These are phyloP conservation scores for Podocnemis expansa DNA, from an alignment of 2,113 vertebrate genomes.

Conservation along the genomic window DNA sequence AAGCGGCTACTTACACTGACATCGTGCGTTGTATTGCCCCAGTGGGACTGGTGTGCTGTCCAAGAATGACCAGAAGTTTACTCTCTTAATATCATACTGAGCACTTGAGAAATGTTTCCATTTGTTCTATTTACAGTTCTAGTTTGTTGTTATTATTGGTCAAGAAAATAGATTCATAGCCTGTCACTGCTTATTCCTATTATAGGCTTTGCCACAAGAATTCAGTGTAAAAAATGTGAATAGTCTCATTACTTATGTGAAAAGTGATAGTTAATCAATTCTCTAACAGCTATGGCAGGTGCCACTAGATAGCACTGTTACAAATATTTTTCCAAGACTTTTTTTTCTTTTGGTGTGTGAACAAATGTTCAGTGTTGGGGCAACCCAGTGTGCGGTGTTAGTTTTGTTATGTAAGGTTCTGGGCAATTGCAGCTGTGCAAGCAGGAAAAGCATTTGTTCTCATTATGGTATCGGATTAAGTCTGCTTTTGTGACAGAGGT, in stretches of 20 bases:
- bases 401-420: background rate
- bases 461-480: background rate
- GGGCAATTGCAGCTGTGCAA: background rate
- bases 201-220: conserved; percentile 25
- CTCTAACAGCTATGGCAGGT: background rate
- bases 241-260: background rate
- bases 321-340: background rate
- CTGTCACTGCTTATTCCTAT: conserved; percentile 20
- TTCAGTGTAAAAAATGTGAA: conserved; percentile 13
- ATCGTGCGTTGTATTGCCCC: background rate
- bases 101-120: background rate
- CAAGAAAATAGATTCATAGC: background rate
- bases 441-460: background rate
- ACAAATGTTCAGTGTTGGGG: conserved; percentile 32
- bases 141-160: background rate
- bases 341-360: conserved; percentile 37
- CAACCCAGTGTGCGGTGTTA: background rate
- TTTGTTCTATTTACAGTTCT: background rate
- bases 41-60: background rate
- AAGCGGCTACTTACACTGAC: conserved; percentile 34
- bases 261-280: background rate
- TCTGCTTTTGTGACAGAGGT: background rate
- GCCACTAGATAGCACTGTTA: background rate
- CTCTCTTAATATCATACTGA: conserved; percentile 4
- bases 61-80: conserved; percentile 9